Percentiles rank a stretch among this genome's conserved stretches.
Evolutionary conservation across 2,888 invertebrate genomes (phyloP).

Genomic region (Dascillus cervinus): DNA sequence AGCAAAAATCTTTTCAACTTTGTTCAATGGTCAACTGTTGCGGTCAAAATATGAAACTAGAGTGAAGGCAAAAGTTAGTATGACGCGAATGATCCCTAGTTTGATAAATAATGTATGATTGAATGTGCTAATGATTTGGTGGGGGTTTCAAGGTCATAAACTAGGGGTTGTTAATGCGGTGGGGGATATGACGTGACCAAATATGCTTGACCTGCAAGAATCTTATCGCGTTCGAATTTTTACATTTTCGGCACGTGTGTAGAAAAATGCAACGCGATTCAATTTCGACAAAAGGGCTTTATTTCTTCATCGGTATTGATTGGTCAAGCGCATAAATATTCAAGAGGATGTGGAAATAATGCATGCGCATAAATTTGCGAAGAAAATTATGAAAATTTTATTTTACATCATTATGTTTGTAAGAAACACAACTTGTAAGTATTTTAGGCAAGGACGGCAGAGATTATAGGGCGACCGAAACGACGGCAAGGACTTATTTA

Average conservation of each 20-base stretch:
- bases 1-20: not conserved
- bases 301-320: conserved; percentile 8
- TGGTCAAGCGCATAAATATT: conserved; percentile 8
- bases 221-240: no score
- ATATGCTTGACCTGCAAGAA: conserved; percentile 27
- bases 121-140: conserved; percentile 32
- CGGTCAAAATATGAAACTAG: conserved; percentile 11
- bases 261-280: no score
- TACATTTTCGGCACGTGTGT: no score
- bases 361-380: conserved; percentile 12
- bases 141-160: conserved; percentile 30
- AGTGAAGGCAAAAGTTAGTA: conserved; percentile 12
- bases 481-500: no score
- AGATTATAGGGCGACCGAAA: no score
- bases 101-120: conserved; percentile 32
- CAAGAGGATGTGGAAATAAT: conserved; percentile 10
- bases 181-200: conserved; percentile 22
- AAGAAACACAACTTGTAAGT: conserved; percentile 3
- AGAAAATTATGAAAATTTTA: conserved; percentile 7
- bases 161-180: conserved; percentile 20
- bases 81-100: conserved; percentile 25
- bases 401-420: conserved; percentile 6
- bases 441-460: conserved; percentile 14
- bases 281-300: no score
- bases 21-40: conserved; percentile 5